Evolutionary conservation across 2,113 vertebrate genomes (phyloP), one percentile per base, ranked within the genome.

Genomic region (Rousettus leschenaultii): DNA sequence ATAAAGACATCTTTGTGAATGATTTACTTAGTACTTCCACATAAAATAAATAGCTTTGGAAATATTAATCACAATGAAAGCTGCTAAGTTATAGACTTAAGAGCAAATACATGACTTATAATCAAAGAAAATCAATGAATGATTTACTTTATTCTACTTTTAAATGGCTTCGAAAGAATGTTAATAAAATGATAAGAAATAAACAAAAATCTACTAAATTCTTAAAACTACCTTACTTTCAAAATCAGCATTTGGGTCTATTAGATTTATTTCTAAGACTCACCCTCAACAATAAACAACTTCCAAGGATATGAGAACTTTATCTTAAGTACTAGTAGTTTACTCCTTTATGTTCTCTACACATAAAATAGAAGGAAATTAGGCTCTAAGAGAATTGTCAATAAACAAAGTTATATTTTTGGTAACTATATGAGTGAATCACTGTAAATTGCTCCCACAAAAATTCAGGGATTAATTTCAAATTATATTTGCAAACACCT

Each of bases 41-140:
- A 89, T 95, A 53, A 97, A 94, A n/a, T 86, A 87, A 35, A 59
- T 51, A 95, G 26, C 51, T 90, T 86, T 38, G 6, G 12, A 94
- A 6, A 71, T 35, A 89, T 89, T 78, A 95, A 66, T 91, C 18
- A 86, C 26, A 78, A 30, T 74, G 13, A 86, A 94, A 57, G 0
- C 5, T 79, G 1, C 48, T 94, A 88, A 97, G 61, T 66, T 97
- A 14, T 92, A 93, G 89, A 59, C n/a, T 79, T 97, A 92, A 63
- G 18, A 97, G 55, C 1, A 96, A 97, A 97, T 19, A 0, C 1
- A 92, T 95, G 1, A 83, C 79, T 97, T 97, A 43, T 75, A 86
- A 63, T 86, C 93, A 96, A 14, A 94, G 13, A 95, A 97, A 95
- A 77, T 16, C 10, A 73, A 90, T 94, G 91, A 86, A 95, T 83